Evolutionary conservation across 2,113 vertebrate genomes (phyloP).

Genomic region (Lates calcarifer): DNA sequence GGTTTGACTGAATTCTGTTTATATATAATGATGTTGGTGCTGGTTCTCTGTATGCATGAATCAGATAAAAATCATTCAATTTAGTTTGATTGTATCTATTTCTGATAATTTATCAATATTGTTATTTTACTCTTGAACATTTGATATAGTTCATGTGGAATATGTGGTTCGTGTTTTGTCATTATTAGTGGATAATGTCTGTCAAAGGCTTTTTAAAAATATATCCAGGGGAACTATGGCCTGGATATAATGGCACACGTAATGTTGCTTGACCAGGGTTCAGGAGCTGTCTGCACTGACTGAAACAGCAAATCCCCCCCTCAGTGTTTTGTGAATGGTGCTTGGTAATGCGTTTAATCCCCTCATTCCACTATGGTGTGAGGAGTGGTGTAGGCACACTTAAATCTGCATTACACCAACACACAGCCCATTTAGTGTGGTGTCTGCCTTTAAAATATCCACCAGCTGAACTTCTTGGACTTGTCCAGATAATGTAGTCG

Average conservation of each 20-base stretch:
- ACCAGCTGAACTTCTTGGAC: constrained; percentile 16
- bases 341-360: constrained; percentile 68
- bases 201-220: constrained; percentile 14
- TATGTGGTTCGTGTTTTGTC: not conserved
- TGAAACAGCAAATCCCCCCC: constrained; percentile 47
- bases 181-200: not conserved
- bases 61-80: not conserved
- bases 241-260: constrained; percentile 39
- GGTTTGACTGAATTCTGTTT: constrained; percentile 66
- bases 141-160: not conserved
- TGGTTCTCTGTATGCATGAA: constrained; percentile 52
- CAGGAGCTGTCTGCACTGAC: constrained; percentile 41
- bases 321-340: constrained; percentile 62
- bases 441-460: constrained; percentile 12
- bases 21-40: constrained; percentile 20
- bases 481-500: not conserved
- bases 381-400: constrained; percentile 34
- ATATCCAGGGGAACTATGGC: constrained; percentile 18
- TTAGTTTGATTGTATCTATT: constrained; percentile 19
- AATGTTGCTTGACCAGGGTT: constrained; percentile 54
- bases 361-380: constrained; percentile 50
- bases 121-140: not conserved
- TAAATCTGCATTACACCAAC: constrained; percentile 37
- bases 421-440: constrained; percentile 15
- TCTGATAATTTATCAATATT: not conserved